A percentile compares a stretch with the other conserved stretches of the same genome.
Evolutionary conservation across 2,888 invertebrate species (phyloP).

Genomic region (Oscheius sp.): DNA sequence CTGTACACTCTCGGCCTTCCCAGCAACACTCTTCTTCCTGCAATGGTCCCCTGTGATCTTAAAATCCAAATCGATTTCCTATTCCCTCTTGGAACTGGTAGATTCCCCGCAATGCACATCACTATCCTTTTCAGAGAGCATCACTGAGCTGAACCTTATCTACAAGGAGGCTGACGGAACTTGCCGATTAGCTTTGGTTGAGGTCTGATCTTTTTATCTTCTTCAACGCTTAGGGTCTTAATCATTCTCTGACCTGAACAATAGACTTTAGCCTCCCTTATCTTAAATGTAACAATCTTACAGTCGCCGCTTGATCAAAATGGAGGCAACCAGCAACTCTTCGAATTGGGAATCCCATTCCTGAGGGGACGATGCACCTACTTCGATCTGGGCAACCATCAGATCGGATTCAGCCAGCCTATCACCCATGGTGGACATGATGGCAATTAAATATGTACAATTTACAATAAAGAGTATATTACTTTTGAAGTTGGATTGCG

Average conservation of each 20-base stretch:
- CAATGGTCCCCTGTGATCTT: constrained; percentile 34
- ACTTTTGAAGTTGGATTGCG: too few relatives aligned
- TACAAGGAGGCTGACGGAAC: constrained; percentile 30
- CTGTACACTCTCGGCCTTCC: constrained; percentile 2
- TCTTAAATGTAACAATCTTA: neutral
- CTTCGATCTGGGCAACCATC: constrained; percentile 13
- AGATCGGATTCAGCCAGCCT: constrained; percentile 25
- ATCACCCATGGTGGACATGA: constrained; percentile 29
- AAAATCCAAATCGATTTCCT: constrained; percentile 30
- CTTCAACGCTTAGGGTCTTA: neutral
- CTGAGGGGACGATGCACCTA: constrained; percentile 35
- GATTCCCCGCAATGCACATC: neutral
- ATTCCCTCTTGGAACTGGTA: constrained; percentile 26
- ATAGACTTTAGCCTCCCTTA: neutral
- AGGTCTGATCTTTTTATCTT: constrained; percentile 3
- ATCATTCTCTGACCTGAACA: neutral
- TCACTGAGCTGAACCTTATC: constrained; percentile 33
- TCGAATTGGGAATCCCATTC: constrained; percentile 38
- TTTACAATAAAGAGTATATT: too few relatives aligned
- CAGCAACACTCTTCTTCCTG: constrained; percentile 17
- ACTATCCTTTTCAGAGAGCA: constrained; percentile 23
- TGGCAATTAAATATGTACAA: too few relatives aligned
- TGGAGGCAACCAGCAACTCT: neutral
- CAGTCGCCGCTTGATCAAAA: constrained; percentile 3
- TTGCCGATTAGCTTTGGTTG: constrained; percentile 27